Percentiles rank a stretch among this genome's conserved stretches.
Evolutionary conservation across 2,113 vertebrate genomes (phyloP).

Genomic region (Macrotus californicus): DNA sequence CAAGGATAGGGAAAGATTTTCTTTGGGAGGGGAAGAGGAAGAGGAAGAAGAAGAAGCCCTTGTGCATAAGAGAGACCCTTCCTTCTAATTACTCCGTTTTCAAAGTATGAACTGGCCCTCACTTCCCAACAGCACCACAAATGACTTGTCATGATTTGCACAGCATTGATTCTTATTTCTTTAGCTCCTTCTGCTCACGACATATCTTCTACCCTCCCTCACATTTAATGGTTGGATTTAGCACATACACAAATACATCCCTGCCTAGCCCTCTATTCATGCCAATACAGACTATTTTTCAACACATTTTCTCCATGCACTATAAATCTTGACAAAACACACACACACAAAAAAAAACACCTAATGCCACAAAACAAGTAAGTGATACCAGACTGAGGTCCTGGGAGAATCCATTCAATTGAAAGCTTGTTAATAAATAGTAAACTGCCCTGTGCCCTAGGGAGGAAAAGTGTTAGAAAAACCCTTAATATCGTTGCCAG

Average conservation of each 20-base stretch:
- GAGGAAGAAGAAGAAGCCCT: not conserved
- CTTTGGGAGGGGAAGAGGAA: not conserved
- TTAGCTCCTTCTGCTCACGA: not conserved
- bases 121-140: not conserved
- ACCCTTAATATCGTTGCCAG: slow-evolving; percentile 7
- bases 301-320: not conserved
- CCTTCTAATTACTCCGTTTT: not conserved
- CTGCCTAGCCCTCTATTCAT: not conserved
- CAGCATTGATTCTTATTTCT: not conserved
- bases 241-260: not conserved
- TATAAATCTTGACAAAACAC: not conserved
- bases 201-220: not conserved
- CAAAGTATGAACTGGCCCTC: not conserved
- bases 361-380: not conserved
- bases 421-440: slow-evolving; percentile 36
- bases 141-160: not conserved
- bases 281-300: not conserved
- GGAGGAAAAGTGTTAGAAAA: slow-evolving; percentile 42
- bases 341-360: not conserved
- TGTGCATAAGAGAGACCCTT: not conserved
- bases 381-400: slow-evolving; percentile 2
- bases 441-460: not conserved
- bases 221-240: not conserved
- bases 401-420: not conserved
- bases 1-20: not conserved